These are phyloP conservation scores for Pteropus alecto DNA, from an alignment of 2,113 vertebrate species.

Conservation along the genomic window DNA sequence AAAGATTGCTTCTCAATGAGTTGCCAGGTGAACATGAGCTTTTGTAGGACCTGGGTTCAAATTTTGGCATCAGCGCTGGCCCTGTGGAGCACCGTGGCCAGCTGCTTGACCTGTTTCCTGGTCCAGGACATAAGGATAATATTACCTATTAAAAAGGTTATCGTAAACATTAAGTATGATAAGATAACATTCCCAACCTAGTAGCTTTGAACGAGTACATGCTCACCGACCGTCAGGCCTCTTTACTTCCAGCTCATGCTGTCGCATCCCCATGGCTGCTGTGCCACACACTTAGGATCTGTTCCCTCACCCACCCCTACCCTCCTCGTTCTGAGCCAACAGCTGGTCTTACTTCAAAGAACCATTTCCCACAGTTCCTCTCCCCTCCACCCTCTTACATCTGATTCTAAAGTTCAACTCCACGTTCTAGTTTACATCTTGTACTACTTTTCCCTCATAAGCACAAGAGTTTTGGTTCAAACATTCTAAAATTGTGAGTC, in stretches of 20 bases:
- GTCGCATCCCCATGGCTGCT: background rate
- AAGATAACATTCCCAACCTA: background rate
- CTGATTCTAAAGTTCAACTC: background rate
- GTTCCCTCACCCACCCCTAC: background rate
- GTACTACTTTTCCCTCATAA: background rate
- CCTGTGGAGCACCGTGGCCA: background rate
- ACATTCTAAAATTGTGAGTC: background rate
- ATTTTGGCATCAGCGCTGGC: background rate
- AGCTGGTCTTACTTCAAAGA: background rate
- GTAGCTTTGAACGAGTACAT: background rate
- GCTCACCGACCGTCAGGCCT: rapidly evolving
- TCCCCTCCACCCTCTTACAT: background rate
- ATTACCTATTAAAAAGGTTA: background rate
- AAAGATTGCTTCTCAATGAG: background rate
- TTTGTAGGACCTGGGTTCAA: background rate
- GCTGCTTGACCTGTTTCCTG: background rate
- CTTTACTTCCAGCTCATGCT: background rate
- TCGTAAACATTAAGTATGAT: background rate
- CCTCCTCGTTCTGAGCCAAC: background rate
- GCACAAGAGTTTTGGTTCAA: background rate
- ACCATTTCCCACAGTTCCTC: background rate
- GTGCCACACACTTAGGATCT: background rate
- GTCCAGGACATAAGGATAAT: background rate
- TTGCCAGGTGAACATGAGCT: background rate
- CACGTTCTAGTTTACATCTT: background rate